A percentile compares a stretch with the other conserved stretches of the same genome.
Conservation (phyloP, 2,113 vertebrate genomes). For the Xenopus borealis region DNA sequence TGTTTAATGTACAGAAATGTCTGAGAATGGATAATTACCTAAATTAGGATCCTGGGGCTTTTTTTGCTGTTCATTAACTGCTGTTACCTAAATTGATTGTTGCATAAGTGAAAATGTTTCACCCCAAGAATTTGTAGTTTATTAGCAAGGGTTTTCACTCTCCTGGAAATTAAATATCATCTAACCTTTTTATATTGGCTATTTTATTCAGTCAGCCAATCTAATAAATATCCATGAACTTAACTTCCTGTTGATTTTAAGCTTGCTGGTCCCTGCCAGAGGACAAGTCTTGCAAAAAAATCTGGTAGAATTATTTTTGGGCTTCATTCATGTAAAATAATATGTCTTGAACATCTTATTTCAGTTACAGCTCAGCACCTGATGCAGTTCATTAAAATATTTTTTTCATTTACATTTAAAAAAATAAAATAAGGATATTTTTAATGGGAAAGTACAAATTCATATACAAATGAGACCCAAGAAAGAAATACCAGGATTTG, state of each 20-base stretch:
- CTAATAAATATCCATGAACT: conserved; percentile 33
- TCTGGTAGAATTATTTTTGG: conserved; percentile 20
- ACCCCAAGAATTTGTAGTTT: conserved; percentile 25
- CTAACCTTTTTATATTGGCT: conserved; percentile 3
- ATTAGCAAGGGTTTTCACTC: conserved; percentile 23
- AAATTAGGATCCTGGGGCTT: conserved; percentile 24
- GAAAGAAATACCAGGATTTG: no score
- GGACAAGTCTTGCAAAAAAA: background rate
- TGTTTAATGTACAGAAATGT: background rate
- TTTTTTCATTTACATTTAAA: no score
- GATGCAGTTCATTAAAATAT: background rate
- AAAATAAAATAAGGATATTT: no score
- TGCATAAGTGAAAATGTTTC: conserved; percentile 7
- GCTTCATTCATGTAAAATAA: conserved; percentile 11
- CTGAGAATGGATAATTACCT: conserved; percentile 9
- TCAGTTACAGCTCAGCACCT: background rate
- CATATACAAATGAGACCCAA: no score
- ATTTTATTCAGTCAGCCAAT: background rate
- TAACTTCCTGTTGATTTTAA: conserved; percentile 19
- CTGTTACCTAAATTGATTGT: background rate
- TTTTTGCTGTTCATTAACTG: background rate
- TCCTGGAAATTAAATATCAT: conserved; percentile 12
- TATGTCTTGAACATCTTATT: background rate
- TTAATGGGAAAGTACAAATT: no score
- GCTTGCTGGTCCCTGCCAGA: background rate